Conservation (phyloP, 1,140 invertebrate genomes). For the Radopholus similis region DNA sequence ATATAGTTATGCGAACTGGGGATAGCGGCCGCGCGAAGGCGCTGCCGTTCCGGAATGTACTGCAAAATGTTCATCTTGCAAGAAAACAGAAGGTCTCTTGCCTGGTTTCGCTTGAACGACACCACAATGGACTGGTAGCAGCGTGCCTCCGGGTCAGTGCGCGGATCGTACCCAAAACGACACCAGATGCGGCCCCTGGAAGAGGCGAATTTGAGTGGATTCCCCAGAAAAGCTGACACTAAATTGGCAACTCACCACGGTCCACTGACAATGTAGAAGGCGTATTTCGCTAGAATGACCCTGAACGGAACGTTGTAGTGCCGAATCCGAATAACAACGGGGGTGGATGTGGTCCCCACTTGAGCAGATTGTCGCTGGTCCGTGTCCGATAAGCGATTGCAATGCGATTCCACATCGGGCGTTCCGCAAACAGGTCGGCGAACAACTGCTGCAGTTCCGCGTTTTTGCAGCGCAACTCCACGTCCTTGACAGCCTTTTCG, state of each 20-base stretch:
- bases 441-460: constrained; percentile 49
- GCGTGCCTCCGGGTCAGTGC: constrained; percentile 40
- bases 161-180: constrained; percentile 58
- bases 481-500: constrained; percentile 46
- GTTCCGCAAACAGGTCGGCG: constrained; percentile 48
- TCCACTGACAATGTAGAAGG: constrained; percentile 57
- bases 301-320: constrained; percentile 19
- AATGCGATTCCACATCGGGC: constrained; percentile 56
- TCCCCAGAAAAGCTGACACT: too few species aligned
- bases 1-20: not conserved
- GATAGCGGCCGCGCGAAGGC: constrained; percentile 35
- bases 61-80: constrained; percentile 17
- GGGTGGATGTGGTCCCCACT: too few species aligned
- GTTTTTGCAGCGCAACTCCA: constrained; percentile 49
- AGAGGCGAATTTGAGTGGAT: not conserved
- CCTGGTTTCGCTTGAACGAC: constrained; percentile 36
- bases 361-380: constrained; percentile 48
- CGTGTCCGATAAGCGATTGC: constrained; percentile 40
- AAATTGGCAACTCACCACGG: constrained; percentile 44
- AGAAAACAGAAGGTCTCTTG: not conserved
- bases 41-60: constrained; percentile 51
- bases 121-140: constrained; percentile 59
- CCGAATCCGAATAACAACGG: too few species aligned
- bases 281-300: constrained; percentile 54
- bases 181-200: constrained; percentile 56